Conservation (phyloP, 2,113 vertebrate genomes). For the Hoplias malabaricus region DNA sequence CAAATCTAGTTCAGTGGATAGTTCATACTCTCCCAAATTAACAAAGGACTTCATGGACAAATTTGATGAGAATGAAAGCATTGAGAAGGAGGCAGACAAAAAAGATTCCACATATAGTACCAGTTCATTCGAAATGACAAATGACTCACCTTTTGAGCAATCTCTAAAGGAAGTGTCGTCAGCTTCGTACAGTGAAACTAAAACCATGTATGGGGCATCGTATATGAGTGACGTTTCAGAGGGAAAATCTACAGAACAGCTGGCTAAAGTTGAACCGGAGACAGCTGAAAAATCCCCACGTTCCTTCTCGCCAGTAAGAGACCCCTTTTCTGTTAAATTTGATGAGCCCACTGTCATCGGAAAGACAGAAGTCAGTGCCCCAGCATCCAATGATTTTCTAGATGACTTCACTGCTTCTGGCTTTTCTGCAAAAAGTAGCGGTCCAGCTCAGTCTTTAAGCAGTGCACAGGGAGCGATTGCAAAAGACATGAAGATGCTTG, state of each 20-base stretch:
- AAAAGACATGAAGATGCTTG: constrained; percentile 70
- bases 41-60: constrained; percentile 62
- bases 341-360: constrained; percentile 30
- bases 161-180: constrained; percentile 78
- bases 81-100: constrained; percentile 49
- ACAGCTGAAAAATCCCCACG: constrained; percentile 44
- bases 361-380: constrained; percentile 32
- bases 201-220: constrained; percentile 28
- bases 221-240: constrained; percentile 36
- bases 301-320: constrained; percentile 48
- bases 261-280: constrained; percentile 28
- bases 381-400: constrained; percentile 28
- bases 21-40: constrained; percentile 56
- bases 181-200: constrained; percentile 68
- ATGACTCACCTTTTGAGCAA: constrained; percentile 60
- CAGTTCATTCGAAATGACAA: constrained; percentile 5
- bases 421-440: constrained; percentile 55
- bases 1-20: constrained; percentile 70
- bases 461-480: constrained; percentile 65
- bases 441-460: constrained; percentile 43
- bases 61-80: constrained; percentile 50
- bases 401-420: constrained; percentile 63
- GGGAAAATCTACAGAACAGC: constrained; percentile 48
- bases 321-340: constrained; percentile 48
- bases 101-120: background rate